phyloP scores from a whole-genome alignment of 2,113 vertebrate species.

The Gambusia affinis region DNA sequence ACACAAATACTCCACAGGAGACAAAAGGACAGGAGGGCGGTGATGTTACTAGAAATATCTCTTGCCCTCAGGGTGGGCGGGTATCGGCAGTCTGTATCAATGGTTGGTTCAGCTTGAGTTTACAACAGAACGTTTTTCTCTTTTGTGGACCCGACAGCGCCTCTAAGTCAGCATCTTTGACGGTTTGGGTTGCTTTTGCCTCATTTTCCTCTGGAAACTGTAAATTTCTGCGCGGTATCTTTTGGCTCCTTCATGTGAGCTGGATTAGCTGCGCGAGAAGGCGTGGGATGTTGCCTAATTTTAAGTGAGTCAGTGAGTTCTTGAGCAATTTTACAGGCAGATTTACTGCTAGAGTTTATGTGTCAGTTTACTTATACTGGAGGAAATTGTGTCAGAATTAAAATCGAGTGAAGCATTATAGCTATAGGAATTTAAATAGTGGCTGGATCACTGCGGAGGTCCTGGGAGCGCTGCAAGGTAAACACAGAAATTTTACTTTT shows the following conservation, averaged over 20 bases:
- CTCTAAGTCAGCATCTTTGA: background rate
- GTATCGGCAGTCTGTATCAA: constrained; percentile 16
- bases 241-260: background rate
- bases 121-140: constrained; percentile 12
- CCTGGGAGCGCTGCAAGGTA: background rate
- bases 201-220: constrained; percentile 24
- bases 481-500: background rate
- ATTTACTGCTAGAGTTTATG: constrained; percentile 11
- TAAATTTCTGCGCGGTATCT: background rate
- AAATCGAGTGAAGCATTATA: background rate
- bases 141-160: constrained; percentile 12
- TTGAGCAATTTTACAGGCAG: constrained; percentile 2
- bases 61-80: constrained; percentile 21
- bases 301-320: constrained; percentile 6
- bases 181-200: constrained; percentile 19
- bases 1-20: constrained; percentile 35
- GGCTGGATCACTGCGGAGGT: background rate
- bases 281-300: constrained; percentile 3
- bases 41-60: constrained; percentile 74
- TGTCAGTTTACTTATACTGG: background rate
- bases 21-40: constrained; percentile 58
- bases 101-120: constrained; percentile 9
- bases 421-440: background rate
- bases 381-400: background rate
- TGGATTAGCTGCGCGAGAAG: constrained; percentile 9